These are phyloP conservation scores for Daboia siamensis DNA, from an alignment of 2,113 vertebrate genomes.

Conservation along the genomic window DNA sequence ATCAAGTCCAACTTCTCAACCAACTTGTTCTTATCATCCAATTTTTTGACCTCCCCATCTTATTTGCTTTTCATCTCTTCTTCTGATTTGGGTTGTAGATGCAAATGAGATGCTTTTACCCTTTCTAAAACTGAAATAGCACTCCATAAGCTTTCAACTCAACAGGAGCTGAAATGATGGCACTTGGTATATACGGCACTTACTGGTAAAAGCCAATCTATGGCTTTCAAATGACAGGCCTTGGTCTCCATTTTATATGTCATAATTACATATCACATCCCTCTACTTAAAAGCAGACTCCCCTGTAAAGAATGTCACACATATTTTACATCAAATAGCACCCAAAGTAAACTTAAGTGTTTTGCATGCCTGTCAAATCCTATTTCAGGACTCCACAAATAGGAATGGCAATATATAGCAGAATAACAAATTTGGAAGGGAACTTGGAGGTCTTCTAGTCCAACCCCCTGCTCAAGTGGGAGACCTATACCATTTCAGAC, in stretches of 20 bases:
- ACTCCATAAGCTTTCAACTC: not conserved
- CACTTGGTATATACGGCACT: not conserved
- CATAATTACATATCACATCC: not conserved
- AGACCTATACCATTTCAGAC: too few species aligned
- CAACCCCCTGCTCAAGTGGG: too few species aligned
- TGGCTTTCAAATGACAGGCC: not conserved
- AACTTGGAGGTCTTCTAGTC: not conserved
- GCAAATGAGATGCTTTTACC: slow-evolving; percentile 31
- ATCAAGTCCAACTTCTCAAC: not conserved
- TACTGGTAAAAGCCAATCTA: not conserved
- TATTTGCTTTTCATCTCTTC: slow-evolving; percentile 41
- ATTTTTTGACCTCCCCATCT: slow-evolving; percentile 19
- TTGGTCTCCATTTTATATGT: not conserved
- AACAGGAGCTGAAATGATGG: rapidly evolving
- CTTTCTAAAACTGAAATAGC: not conserved
- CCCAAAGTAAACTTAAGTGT: not conserved
- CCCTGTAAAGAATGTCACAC: not conserved
- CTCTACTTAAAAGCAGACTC: not conserved
- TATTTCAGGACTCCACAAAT: not conserved
- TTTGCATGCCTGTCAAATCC: not conserved
- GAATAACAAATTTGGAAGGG: not conserved
- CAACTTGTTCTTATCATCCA: not conserved
- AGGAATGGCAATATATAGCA: not conserved
- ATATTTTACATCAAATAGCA: not conserved
- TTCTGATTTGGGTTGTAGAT: not conserved